Evolutionary conservation across 2,888 invertebrate genomes (phyloP).

Genomic region (Caenorhabditis imperialis): DNA sequence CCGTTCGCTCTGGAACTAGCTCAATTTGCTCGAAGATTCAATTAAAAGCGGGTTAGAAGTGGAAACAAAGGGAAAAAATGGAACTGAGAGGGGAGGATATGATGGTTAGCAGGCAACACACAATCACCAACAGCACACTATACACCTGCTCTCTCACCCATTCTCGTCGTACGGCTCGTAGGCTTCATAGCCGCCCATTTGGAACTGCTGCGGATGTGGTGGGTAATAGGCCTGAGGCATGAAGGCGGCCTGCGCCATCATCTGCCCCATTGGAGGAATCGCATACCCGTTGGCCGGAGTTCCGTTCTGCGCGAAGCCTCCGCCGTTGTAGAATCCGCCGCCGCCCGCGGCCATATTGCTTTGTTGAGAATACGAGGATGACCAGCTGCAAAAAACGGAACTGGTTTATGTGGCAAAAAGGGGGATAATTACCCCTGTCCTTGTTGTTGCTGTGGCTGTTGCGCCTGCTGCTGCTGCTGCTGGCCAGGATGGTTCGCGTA

Average conservation of each 20-base stretch:
- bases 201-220: slow-evolving; percentile 14
- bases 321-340: slow-evolving; percentile 17
- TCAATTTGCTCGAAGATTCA: neutral
- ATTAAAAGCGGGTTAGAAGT: neutral
- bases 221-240: slow-evolving; percentile 24
- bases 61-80: slow-evolving; percentile 18
- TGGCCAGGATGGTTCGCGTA: neutral
- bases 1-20: slow-evolving; percentile 22
- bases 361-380: slow-evolving; percentile 30
- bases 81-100: slow-evolving; percentile 27
- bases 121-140: slow-evolving; percentile 34
- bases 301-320: slow-evolving; percentile 35
- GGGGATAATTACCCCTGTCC: neutral
- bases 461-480: neutral
- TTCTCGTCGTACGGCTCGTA: slow-evolving; percentile 38
- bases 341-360: slow-evolving; percentile 23
- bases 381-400: slow-evolving; percentile 22
- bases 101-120: slow-evolving; percentile 40
- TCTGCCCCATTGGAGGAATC: slow-evolving; percentile 38
- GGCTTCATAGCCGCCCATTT: slow-evolving; percentile 27
- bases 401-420: neutral
- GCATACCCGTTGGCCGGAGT: slow-evolving; percentile 50
- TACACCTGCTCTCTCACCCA: slow-evolving; percentile 56
- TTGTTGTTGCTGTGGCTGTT: neutral
- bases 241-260: slow-evolving; percentile 33